phyloP scores from a whole-genome alignment of 2,113 vertebrate genomes.

The Brienomyrus brachyistius region DNA sequence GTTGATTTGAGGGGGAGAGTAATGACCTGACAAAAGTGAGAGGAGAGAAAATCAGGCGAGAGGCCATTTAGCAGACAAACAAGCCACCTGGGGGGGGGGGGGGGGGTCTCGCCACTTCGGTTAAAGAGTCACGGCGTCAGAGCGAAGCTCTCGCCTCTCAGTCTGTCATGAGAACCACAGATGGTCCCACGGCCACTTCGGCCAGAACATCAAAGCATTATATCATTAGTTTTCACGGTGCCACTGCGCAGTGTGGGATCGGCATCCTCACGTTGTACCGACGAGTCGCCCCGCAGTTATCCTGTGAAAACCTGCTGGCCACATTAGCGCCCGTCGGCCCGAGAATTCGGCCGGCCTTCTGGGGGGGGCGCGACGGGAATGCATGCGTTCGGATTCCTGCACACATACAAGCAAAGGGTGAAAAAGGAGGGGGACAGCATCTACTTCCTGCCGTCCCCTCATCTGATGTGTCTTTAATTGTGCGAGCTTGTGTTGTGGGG shows the following conservation, averaged over 20 bases:
- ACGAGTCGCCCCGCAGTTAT: neutral
- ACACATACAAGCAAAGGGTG: neutral
- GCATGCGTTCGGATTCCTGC: neutral
- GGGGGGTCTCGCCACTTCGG: neutral
- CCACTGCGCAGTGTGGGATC: neutral
- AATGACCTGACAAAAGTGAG: neutral
- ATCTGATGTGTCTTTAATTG: neutral
- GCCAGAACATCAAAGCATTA: neutral
- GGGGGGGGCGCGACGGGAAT: too few relatives aligned
- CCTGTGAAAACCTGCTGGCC: neutral
- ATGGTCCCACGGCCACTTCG: neutral
- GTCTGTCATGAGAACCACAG: neutral
- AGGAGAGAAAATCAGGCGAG: neutral
- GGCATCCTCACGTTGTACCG: neutral
- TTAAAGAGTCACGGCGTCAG: neutral
- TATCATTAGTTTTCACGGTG: constrained; percentile 38
- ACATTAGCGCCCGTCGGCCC: neutral
- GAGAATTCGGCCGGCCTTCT: neutral
- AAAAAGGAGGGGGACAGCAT: neutral
- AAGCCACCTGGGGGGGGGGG: neutral
- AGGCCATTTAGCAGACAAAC: neutral
- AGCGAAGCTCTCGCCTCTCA: neutral
- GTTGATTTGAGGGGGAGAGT: neutral
- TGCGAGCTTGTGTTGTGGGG: neutral
- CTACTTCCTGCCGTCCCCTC: neutral